Conservation (phyloP, 35 echinoderm and acorn worm species). For the Lytechinus pictus region DNA sequence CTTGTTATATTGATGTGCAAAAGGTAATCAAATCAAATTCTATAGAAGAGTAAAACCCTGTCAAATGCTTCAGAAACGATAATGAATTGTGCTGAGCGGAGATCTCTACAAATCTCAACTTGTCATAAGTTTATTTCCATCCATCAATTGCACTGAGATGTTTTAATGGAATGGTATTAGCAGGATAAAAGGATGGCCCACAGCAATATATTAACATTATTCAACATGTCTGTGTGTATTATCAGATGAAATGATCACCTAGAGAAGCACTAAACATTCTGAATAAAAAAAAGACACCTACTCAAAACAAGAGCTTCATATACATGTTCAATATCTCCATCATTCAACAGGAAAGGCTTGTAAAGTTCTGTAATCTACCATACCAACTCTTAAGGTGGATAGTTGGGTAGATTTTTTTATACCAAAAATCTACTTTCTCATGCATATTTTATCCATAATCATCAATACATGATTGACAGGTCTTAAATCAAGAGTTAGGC, state of each 20-base stretch:
- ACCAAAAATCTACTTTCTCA: background rate
- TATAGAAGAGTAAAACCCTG: constrained; percentile 3
- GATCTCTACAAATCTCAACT: constrained; percentile 30
- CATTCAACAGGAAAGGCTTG: background rate
- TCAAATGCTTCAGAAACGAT: background rate
- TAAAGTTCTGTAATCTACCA: background rate
- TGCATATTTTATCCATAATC: background rate
- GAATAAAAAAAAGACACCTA: constrained; percentile 2
- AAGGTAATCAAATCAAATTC: constrained; percentile 14
- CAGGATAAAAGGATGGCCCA: constrained; percentile 1
- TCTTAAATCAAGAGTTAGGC: background rate
- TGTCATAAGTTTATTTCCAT: constrained; percentile 26
- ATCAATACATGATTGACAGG: background rate
- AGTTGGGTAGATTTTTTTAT: background rate
- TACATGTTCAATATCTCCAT: background rate
- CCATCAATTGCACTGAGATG: constrained; percentile 27
- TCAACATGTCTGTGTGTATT: background rate
- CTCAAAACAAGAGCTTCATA: background rate
- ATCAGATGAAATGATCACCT: constrained; percentile 10
- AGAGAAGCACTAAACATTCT: background rate
- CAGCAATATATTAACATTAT: constrained; percentile 36
- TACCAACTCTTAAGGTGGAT: background rate
- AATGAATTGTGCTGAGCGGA: background rate
- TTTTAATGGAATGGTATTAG: constrained; percentile 7
- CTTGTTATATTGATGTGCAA: background rate